These are phyloP conservation scores for Herminia tarsipennalis DNA, from an alignment of 2,888 invertebrate species.

Conservation along the genomic window DNA sequence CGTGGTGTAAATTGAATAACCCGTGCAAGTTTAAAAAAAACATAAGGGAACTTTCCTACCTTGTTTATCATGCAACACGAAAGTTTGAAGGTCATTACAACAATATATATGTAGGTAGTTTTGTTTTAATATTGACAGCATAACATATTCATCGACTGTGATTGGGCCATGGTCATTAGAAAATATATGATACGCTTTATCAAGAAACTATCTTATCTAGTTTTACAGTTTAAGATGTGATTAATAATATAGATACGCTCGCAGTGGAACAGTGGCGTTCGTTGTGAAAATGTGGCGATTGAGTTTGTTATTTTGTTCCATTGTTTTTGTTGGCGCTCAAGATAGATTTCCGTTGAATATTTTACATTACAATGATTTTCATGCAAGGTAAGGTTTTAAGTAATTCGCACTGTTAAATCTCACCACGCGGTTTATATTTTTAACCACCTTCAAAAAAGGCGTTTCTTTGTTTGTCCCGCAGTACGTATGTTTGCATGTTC, in stretches of 20 bases:
- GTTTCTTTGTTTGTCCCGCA: too few species aligned
- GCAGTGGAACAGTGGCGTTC: too few species aligned
- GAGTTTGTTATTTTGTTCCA: constrained; percentile 31
- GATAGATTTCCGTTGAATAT: constrained; percentile 65
- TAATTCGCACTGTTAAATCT: too few species aligned
- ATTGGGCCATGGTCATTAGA: too few species aligned
- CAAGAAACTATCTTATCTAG: neutral
- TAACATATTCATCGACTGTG: too few species aligned
- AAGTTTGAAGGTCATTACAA: neutral
- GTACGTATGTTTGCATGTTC: too few species aligned
- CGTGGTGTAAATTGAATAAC: too few species aligned
- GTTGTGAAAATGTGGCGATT: constrained; percentile 2
- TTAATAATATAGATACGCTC: too few species aligned
- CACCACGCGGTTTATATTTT: too few species aligned
- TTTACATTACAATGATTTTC: constrained; percentile 77
- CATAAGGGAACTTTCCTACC: neutral
- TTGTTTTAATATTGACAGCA: neutral
- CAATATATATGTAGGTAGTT: neutral
- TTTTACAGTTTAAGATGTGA: constrained; percentile 4
- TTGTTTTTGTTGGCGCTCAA: constrained; percentile 42
- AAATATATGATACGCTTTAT: constrained; percentile 5
- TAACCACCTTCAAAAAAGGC: too few species aligned
- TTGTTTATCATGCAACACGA: neutral
- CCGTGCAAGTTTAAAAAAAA: neutral
- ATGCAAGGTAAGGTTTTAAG: constrained; percentile 64